Evolutionary conservation across 2,113 vertebrate genomes (phyloP).

Genomic region (Myodes glareolus): DNA sequence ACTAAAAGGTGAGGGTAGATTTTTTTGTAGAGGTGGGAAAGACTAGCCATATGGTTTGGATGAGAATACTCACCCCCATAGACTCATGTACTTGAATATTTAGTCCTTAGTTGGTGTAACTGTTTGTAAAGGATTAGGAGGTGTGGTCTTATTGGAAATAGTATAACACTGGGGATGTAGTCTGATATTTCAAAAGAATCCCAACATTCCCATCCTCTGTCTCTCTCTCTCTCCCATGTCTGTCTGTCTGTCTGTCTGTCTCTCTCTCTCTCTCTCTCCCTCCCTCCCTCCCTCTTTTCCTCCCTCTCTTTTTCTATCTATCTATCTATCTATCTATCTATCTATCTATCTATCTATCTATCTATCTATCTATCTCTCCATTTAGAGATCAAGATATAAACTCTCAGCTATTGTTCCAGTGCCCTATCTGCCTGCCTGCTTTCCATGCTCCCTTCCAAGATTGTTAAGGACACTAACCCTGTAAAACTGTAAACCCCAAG

Average conservation of each 20-base stretch:
- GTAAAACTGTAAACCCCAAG: not conserved
- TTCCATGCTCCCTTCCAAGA: not conserved
- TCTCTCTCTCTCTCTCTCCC: too few species aligned
- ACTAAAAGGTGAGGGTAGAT: not conserved
- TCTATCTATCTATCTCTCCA: too few species aligned
- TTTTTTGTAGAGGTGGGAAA: not conserved
- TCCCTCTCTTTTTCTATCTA: too few species aligned
- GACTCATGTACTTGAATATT: not conserved
- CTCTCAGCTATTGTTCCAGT: not conserved
- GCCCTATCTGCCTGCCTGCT: not conserved
- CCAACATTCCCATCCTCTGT: not conserved
- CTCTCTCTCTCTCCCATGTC: not conserved
- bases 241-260: not conserved
- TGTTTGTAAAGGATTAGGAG: not conserved
- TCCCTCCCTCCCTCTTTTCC: too few species aligned
- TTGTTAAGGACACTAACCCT: not conserved
- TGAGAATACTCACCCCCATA: not conserved
- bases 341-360: too few species aligned
- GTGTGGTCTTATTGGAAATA: not conserved
- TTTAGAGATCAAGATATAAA: not conserved
- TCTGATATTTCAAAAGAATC: not conserved
- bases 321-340: too few species aligned
- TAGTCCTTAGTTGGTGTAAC: not conserved
- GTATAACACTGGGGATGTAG: not conserved
- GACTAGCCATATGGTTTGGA: not conserved